These are phyloP conservation scores for Eustalomyia histrio DNA, from an alignment of 2,888 invertebrate genomes.

Conservation along the genomic window DNA sequence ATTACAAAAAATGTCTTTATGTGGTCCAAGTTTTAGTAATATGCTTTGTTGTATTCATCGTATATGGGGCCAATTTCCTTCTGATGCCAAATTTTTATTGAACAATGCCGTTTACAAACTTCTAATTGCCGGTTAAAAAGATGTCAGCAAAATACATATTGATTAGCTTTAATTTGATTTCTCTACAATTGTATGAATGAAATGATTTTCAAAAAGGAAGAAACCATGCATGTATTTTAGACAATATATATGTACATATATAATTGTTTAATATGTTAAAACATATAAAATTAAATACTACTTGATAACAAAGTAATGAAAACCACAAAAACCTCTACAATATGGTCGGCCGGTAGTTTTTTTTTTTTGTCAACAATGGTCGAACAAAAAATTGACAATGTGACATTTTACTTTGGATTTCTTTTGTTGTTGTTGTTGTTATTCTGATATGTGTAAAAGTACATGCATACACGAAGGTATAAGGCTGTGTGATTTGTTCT, in stretches of 20 bases:
- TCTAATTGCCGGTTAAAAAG: conserved; percentile 58
- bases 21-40: too few relatives aligned
- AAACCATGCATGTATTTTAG: neutral
- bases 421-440: neutral
- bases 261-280: conserved; percentile 9
- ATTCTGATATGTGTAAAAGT: neutral
- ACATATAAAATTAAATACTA: conserved; percentile 42
- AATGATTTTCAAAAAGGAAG: conserved; percentile 34
- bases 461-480: conserved; percentile 48
- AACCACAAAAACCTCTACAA: conserved; percentile 62
- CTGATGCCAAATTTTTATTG: neutral
- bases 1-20: too few relatives aligned
- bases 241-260: too few relatives aligned
- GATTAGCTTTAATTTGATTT: conserved; percentile 59
- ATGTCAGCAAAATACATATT: conserved; percentile 63
- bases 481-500: conserved; percentile 50
- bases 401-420: conserved; percentile 61
- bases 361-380: conserved; percentile 44
- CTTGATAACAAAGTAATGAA: conserved; percentile 45
- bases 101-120: conserved; percentile 21
- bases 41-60: too few relatives aligned
- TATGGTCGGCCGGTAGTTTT: conserved; percentile 52
- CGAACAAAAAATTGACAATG: conserved; percentile 46
- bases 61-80: too few relatives aligned
- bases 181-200: conserved; percentile 27